phyloP scores from a whole-genome alignment of 2,888 invertebrate species.

The Galerucella pusilla region DNA sequence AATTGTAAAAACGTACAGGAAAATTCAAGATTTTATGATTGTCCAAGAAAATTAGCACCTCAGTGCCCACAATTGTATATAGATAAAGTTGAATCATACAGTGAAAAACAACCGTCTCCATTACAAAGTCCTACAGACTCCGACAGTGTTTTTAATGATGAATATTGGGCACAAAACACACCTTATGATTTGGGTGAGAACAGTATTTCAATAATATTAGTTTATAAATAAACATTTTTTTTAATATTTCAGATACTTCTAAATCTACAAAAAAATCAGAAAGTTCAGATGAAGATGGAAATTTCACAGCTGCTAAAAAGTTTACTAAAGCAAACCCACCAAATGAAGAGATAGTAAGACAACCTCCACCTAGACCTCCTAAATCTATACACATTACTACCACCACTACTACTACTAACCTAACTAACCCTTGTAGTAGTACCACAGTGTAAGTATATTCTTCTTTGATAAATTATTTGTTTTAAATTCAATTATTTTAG shows the following conservation, averaged over 20 bases:
- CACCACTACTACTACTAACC: constrained; percentile 44
- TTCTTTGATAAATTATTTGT: background rate
- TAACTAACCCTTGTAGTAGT: constrained; percentile 30
- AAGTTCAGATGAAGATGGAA: constrained; percentile 71
- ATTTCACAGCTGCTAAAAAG: constrained; percentile 69
- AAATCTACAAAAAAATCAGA: constrained; percentile 68
- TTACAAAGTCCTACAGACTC: constrained; percentile 74
- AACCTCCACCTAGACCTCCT: constrained; percentile 79
- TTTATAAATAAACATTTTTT: background rate
- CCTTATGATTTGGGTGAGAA: constrained; percentile 59
- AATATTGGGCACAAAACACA: constrained; percentile 72
- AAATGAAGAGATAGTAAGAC: constrained; percentile 45
- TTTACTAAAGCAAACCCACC: constrained; percentile 65
- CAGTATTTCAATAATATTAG: background rate
- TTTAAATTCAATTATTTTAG: constrained; percentile 21
- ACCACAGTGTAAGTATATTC: constrained; percentile 42
- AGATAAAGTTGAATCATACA: constrained; percentile 41
- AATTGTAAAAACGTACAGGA: constrained; percentile 62
- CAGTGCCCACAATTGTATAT: constrained; percentile 5
- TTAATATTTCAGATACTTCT: constrained; percentile 43
- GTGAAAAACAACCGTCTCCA: constrained; percentile 63
- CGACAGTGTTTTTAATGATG: constrained; percentile 76
- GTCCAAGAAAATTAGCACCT: constrained; percentile 58
- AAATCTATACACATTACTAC: constrained; percentile 68
- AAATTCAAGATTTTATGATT: constrained; percentile 70